These are phyloP conservation scores for Valencia hispanica DNA, from an alignment of 2,797 vertebrate species.

Conservation along the genomic window DNA sequence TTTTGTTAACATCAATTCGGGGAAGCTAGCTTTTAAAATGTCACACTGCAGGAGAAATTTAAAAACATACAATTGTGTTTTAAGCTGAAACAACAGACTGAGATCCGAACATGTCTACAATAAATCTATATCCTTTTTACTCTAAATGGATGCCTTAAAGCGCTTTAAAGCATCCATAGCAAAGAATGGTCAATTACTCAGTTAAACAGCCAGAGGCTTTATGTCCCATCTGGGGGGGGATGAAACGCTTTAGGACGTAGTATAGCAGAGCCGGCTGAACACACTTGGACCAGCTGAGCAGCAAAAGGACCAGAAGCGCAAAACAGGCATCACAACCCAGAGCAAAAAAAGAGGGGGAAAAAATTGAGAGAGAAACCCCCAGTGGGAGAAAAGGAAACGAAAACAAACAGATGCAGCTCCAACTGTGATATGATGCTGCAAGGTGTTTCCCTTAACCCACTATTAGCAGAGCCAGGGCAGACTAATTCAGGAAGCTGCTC, in stretches of 20 bases:
- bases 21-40: neutral
- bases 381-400: slow-evolving; percentile 9
- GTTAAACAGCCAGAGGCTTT: slow-evolving; percentile 6
- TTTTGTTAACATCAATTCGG: neutral
- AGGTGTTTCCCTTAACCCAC: slow-evolving; percentile 1
- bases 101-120: slow-evolving; percentile 6
- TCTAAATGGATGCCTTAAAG: slow-evolving; percentile 22
- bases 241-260: slow-evolving; percentile 25
- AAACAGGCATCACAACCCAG: slow-evolving; percentile 4
- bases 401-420: slow-evolving; percentile 42
- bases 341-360: slow-evolving; percentile 43
- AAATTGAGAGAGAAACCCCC: slow-evolving; percentile 19
- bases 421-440: slow-evolving; percentile 35
- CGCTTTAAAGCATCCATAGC: neutral
- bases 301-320: slow-evolving; percentile 16
- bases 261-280: slow-evolving; percentile 5
- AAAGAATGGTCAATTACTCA: slow-evolving; percentile 8
- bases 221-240: slow-evolving; percentile 18
- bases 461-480: neutral
- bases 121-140: slow-evolving; percentile 23
- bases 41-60: neutral
- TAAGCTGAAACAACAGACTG: neutral
- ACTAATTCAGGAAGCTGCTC: slow-evolving; percentile 1
- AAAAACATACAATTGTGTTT: slow-evolving; percentile 6
- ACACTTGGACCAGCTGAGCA: slow-evolving; percentile 13